Evolutionary conservation across 2,888 invertebrate species (phyloP).

Genomic region (Drosophila pseudotakahashii): DNA sequence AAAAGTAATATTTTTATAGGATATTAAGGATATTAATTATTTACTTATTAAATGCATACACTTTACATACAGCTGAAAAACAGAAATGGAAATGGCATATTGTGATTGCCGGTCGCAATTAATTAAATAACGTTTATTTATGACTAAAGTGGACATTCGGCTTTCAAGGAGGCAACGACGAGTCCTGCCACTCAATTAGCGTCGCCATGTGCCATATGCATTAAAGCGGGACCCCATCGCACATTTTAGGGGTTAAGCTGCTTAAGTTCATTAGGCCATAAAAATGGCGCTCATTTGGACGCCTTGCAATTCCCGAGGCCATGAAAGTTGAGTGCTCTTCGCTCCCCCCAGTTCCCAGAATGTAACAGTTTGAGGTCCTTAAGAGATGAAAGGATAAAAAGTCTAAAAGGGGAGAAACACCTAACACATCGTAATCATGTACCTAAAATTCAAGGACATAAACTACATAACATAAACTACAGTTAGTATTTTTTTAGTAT

Average conservation of each 20-base stretch:
- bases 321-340: constrained; percentile 28
- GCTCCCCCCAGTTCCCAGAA: background rate
- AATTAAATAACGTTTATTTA: constrained; percentile 39
- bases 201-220: constrained; percentile 30
- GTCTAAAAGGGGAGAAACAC: too few species aligned
- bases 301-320: constrained; percentile 38
- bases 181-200: constrained; percentile 39
- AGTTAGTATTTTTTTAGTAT: too few species aligned
- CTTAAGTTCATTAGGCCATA: constrained; percentile 53
- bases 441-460: too few species aligned
- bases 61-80: background rate
- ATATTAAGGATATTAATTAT: background rate
- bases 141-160: background rate
- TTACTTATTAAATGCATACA: constrained; percentile 8
- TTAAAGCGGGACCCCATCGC: constrained; percentile 1
- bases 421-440: too few species aligned
- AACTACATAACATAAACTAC: too few species aligned
- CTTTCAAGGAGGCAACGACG: background rate
- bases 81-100: constrained; percentile 13
- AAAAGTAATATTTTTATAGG: too few species aligned
- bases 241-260: constrained; percentile 29
- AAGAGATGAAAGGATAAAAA: too few species aligned
- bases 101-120: constrained; percentile 18
- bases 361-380: background rate
- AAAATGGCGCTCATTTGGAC: constrained; percentile 47